Evolutionary conservation across 1,140 invertebrate genomes (phyloP), one percentile per base, ranked within the genome.

Genomic region (Coenobita brevimanus): DNA sequence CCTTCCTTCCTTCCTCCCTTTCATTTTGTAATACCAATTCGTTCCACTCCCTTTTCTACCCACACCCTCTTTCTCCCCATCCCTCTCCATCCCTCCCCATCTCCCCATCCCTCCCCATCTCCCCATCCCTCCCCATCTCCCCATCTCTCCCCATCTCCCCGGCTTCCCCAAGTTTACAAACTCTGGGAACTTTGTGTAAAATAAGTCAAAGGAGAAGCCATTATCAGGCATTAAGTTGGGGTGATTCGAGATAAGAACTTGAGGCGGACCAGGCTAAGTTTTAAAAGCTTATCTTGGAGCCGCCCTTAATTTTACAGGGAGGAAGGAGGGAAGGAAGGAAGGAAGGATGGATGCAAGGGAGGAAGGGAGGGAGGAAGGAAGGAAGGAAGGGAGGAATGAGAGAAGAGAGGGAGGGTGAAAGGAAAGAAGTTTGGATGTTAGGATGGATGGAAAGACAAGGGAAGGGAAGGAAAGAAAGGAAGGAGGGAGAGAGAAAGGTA

Each of bases 201-300:
- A 86, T 86, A 86, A 86, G 84, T 86, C 84, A 86, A 86, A 80
- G 84, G 83, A 76, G 17, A 57, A 8, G 21, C 84, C 84, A 86
- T 86, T 86, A 86, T 86, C 84, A 86, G 75, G 73, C 83, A 86
- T 86, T 86, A 86, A 86, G 84, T 62, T 86, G 30, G 36, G 41
- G 84, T 86, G 79, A 86, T 86, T 86, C 79, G 43, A 86, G 84
- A 86, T 86, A 86, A 69, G 84, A 86, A 86, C 75, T 86, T 86
- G 33, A 43, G 24, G 21, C 57, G 24, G 17, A 69, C 54, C 21
- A 46, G 67, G 46, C 73, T 38, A 83, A 83, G 81, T 83, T 83
- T 73, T 83, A 73, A 83, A 67, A 83, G 81, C 81, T 83, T 83
- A 83, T 83, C 67, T 83, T n/a, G 38, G 54, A 86, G 84, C 36